These are phyloP conservation scores for Gymnocypris eckloni DNA, from an alignment of 2,797 vertebrate genomes.

Conservation along the genomic window DNA sequence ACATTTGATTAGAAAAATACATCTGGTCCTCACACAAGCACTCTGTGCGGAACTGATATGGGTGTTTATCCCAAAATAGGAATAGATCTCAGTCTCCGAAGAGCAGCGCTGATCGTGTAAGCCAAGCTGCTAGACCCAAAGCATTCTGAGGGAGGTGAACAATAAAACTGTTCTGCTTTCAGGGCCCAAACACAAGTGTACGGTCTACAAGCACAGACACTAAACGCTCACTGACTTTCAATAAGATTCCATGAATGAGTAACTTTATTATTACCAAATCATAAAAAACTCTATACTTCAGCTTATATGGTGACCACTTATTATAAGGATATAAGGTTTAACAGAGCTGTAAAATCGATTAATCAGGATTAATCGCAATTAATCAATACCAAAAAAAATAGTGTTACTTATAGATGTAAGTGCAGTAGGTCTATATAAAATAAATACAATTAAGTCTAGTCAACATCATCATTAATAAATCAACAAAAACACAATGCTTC, in stretches of 20 bases:
- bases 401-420: neutral
- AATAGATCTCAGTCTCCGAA: constrained; percentile 34
- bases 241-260: neutral
- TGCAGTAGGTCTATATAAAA: neutral
- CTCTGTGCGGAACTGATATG: constrained; percentile 31
- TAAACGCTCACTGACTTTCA: neutral
- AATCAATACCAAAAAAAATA: too few species aligned
- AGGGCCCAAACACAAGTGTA: neutral
- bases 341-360: too few species aligned
- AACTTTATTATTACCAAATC: neutral
- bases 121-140: constrained; percentile 11
- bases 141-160: neutral
- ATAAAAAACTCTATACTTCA: neutral
- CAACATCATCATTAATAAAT: neutral
- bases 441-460: neutral
- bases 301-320: neutral
- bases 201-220: neutral
- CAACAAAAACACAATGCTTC: neutral
- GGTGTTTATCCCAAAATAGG: constrained; percentile 33
- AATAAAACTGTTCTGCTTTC: constrained; percentile 17
- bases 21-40: constrained; percentile 38
- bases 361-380: too few species aligned
- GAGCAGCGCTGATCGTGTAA: neutral
- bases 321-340: too few species aligned
- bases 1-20: constrained; percentile 45